phyloP scores from a whole-genome alignment of 2,888 invertebrate genomes.

The Nemurella pictetii region DNA sequence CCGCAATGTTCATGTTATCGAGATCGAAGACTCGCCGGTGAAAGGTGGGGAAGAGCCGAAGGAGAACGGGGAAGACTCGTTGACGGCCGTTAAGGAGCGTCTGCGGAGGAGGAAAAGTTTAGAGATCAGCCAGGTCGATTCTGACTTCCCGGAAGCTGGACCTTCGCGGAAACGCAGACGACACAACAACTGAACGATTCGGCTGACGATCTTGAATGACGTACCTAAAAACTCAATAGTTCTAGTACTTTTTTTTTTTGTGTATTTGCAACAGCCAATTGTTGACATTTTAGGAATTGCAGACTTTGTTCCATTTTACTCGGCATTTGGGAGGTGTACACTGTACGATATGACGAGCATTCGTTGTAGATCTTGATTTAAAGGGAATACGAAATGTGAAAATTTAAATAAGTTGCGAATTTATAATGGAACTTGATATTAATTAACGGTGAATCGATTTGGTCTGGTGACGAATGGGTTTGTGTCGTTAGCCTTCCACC shows the following conservation, averaged over 20 bases:
- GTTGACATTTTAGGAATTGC: background rate
- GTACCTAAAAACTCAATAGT: background rate
- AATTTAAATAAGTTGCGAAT: background rate
- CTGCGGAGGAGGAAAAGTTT: conserved; percentile 43
- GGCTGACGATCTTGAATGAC: background rate
- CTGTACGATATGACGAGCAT: too few relatives aligned
- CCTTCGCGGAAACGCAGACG: conserved; percentile 22
- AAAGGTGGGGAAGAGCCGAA: conserved; percentile 36
- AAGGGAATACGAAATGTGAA: background rate
- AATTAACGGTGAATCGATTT: background rate
- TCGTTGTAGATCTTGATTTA: background rate
- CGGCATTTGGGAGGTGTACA: background rate
- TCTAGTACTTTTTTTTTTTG: background rate
- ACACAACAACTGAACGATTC: background rate
- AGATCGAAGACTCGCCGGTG: conserved; percentile 42
- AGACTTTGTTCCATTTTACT: background rate
- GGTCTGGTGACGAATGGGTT: background rate
- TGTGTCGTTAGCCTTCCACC: background rate
- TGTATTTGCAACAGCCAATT: background rate
- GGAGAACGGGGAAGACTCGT: conserved; percentile 42
- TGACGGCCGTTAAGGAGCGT: conserved; percentile 43
- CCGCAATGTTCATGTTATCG: conserved; percentile 43
- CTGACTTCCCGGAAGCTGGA: conserved; percentile 26
- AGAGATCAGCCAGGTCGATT: conserved; percentile 44
- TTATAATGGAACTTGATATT: background rate